phyloP scores from a whole-genome alignment of 2,888 invertebrate species.

The Drosophila eohydei region DNA sequence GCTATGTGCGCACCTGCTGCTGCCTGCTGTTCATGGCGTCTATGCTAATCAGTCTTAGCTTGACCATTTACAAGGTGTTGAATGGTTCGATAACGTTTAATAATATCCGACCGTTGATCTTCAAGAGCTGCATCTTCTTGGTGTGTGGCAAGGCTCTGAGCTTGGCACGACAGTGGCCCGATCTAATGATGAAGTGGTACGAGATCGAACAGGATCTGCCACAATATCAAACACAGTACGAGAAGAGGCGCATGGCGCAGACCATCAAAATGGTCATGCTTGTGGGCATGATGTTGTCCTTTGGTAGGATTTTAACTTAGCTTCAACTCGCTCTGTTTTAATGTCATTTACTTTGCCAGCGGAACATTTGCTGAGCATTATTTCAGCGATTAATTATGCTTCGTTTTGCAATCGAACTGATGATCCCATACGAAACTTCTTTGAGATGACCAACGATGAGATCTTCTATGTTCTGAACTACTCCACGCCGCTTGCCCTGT shows the following conservation, averaged over 20 bases:
- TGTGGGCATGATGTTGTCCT: conserved; percentile 85
- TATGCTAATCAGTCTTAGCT: conserved; percentile 53
- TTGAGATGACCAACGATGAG: conserved; percentile 70
- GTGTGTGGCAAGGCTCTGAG: conserved; percentile 83
- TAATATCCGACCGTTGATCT: conserved; percentile 82
- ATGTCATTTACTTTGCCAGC: conserved; percentile 47
- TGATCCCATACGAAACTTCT: conserved; percentile 81
- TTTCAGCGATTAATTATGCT: conserved; percentile 76
- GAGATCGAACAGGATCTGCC: conserved; percentile 85
- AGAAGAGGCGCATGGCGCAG: conserved; percentile 81
- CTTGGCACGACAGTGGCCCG: conserved; percentile 86
- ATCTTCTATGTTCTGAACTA: conserved; percentile 77
- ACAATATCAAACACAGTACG: conserved; percentile 70
- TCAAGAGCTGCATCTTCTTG: conserved; percentile 74
- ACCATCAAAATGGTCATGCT: conserved; percentile 85
- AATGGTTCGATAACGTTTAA: conserved; percentile 76
- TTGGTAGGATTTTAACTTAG: conserved; percentile 79
- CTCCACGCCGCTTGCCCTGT: conserved; percentile 68
- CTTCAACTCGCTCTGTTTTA: background rate
- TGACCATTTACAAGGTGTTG: conserved; percentile 74
- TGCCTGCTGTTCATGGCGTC: conserved; percentile 65
- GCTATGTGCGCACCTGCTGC: conserved; percentile 74
- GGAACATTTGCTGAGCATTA: conserved; percentile 82
- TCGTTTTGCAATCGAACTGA: conserved; percentile 76
- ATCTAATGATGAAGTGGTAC: conserved; percentile 85